Evolutionary conservation across 2,113 vertebrate species (phyloP), one percentile per base, ranked within the genome.

Genomic region (Isurus oxyrinchus): DNA sequence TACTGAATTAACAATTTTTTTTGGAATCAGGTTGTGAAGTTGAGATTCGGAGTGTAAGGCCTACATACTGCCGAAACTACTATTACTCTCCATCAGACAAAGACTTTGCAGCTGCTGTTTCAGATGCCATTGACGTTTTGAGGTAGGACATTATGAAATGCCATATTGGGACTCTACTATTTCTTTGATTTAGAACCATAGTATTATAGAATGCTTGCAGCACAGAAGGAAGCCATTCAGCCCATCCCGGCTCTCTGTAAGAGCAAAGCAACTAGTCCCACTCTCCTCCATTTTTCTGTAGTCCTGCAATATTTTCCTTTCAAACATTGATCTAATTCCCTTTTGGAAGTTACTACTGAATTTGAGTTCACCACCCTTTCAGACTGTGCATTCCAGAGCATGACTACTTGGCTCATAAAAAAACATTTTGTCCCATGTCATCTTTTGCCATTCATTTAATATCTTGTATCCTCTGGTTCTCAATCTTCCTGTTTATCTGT

Each of bases 1-100:
- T 25, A 66, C 40, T 55, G 25, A 53, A 76, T 69, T 27, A 95
- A 25, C 76, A 40, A 21, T 84, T 76, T 87, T 97, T n/a, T 2
- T 97, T 97, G 0, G 49, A 69, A 63, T 0, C 96, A 99, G 99
- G 99, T 96, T 99, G 99, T 0, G 99, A 99, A 97, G 99, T 99
- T 0, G 98, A 99, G 97, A 99, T 99, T 97, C 98, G 99, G 96
- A 98, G 98, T 59, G 97, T 99, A 81, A 98, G 97, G 96, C 98
- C 99, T 35, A 97, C 98, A 35, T 98, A 98, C 96, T 99, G 99
- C 97, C 98, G 98, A 0, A 97, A 98, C 96, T 99, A 99, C 96
- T 97, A 98, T 97, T 98, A 97, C 1, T 98, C 98, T 96, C 99
- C 99, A 1, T 98, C 99, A 16, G 98, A 98, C 96, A 97, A 97